These are phyloP conservation scores for Mesorhabditis sp. DNA, from an alignment of 2,888 invertebrate species.

Conservation along the genomic window DNA sequence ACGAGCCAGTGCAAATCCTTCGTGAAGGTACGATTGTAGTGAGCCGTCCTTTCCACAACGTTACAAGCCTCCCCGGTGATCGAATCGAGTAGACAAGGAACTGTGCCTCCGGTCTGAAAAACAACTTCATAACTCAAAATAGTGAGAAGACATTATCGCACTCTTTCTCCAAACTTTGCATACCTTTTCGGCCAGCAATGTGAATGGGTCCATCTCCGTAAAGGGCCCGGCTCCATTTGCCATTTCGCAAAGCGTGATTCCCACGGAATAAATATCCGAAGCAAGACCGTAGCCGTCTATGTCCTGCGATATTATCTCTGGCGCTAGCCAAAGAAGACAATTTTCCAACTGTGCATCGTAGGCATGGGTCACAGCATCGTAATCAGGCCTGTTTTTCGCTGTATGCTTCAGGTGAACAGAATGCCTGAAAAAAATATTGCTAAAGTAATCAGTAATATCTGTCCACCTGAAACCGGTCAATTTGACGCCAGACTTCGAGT, in stretches of 20 bases:
- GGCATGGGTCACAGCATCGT: constrained; percentile 65
- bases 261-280: constrained; percentile 85
- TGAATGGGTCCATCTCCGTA: constrained; percentile 74
- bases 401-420: neutral
- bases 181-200: constrained; percentile 86
- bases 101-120: constrained; percentile 65
- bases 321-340: constrained; percentile 84
- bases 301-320: constrained; percentile 80
- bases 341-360: constrained; percentile 72
- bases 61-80: constrained; percentile 62
- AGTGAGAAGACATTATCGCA: neutral
- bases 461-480: constrained; percentile 33
- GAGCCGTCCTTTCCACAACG: neutral
- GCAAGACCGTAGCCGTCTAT: constrained; percentile 81
- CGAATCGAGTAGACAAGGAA: constrained; percentile 74
- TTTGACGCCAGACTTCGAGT: constrained; percentile 21
- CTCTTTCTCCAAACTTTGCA: neutral
- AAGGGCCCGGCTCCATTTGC: constrained; percentile 81
- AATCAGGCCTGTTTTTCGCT: neutral
- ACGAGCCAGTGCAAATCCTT: constrained; percentile 26
- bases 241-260: constrained; percentile 80
- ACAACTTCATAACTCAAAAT: neutral
- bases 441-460: too few relatives aligned
- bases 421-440: too few relatives aligned
- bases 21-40: neutral